Evolutionary conservation across 2,888 invertebrate species (phyloP).

Genomic region (Mythimna albipuncta): DNA sequence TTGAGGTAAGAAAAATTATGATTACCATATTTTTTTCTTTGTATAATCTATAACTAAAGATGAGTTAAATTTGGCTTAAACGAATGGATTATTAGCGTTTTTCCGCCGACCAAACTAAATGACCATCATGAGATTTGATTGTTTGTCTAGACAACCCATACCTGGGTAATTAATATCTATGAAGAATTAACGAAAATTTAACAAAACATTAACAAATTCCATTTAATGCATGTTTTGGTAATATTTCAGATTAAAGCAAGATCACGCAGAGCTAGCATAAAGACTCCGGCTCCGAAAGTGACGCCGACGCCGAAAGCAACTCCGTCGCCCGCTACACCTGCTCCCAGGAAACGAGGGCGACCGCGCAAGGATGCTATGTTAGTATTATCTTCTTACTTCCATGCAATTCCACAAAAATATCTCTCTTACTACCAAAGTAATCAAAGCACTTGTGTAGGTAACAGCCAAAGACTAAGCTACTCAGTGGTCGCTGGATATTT

Average conservation of each 20-base stretch:
- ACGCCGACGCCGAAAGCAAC: constrained; percentile 6
- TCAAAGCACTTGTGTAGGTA: background rate
- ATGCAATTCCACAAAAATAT: background rate
- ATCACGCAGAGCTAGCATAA: constrained; percentile 57
- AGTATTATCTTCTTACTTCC: constrained; percentile 24
- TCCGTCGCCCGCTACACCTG: constrained; percentile 41
- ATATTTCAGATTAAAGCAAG: constrained; percentile 58
- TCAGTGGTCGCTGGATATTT: too few relatives aligned
- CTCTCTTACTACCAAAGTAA: background rate
- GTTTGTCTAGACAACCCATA: background rate
- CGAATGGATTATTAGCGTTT: background rate
- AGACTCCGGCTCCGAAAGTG: constrained; percentile 32
- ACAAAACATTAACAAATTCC: too few relatives aligned
- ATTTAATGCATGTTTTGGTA: background rate
- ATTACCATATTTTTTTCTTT: background rate
- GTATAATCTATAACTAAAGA: background rate
- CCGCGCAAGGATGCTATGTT: constrained; percentile 79
- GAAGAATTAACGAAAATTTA: background rate
- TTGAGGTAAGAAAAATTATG: constrained; percentile 66
- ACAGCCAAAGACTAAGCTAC: background rate
- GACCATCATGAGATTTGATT: background rate
- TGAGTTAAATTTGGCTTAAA: background rate
- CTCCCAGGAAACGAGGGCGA: constrained; percentile 80
- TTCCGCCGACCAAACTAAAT: background rate
- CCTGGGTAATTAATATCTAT: background rate